Percentiles rank a stretch among this genome's conserved stretches.
Evolutionary conservation across 2,888 invertebrate species (phyloP).

Genomic region (Tetragonula carbonaria): DNA sequence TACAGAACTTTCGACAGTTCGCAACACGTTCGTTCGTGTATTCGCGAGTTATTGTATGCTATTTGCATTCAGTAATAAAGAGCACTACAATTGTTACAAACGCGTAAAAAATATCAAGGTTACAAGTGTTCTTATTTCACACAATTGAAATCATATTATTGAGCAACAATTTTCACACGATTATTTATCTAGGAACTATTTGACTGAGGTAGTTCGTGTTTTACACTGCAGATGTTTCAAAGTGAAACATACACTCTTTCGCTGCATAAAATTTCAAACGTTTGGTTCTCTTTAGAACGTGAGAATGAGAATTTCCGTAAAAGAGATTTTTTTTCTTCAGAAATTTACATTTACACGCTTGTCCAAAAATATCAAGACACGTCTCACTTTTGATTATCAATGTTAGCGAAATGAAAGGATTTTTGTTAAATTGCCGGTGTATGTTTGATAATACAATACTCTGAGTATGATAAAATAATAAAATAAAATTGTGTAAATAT

Average conservation of each 20-base stretch:
- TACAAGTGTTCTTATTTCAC: neutral
- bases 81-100: neutral
- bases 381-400: no score
- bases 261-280: neutral
- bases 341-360: neutral
- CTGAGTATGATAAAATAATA: no score
- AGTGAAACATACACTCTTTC: neutral
- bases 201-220: neutral
- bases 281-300: neutral
- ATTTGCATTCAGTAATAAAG: neutral
- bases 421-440: no score
- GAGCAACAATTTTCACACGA: neutral
- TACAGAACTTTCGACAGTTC: neutral
- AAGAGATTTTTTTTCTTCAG: no score
- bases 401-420: no score
- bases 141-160: neutral
- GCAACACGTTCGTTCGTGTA: neutral
- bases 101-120: neutral
- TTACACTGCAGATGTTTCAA: neutral
- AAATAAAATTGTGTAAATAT: no score
- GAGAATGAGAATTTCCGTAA: neutral
- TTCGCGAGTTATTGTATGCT: neutral
- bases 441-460: no score
- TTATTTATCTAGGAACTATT: neutral
- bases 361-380: no score